Evolutionary conservation across 2,888 invertebrate genomes (phyloP), one percentile per base, ranked within the genome.

Genomic region (Malachius bipustulatus): DNA sequence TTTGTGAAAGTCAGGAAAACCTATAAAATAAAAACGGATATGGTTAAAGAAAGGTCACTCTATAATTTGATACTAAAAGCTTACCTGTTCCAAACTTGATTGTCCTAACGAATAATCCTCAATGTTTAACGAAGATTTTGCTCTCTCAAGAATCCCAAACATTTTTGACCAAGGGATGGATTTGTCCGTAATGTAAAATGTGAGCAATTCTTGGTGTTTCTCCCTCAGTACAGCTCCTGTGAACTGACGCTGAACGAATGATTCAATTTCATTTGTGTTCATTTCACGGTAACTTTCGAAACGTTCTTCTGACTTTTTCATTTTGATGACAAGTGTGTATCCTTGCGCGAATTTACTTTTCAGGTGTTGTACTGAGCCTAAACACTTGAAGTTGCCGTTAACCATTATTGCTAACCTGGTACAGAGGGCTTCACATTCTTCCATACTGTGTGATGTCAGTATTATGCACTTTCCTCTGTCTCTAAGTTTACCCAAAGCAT

Each of bases 401-500:
- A 84, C 84, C 85, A 87, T 85, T 42, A 87, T 79, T 26, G 83
- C 83, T 46, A 87, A 60, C 3, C 84, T 67, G 2, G 82, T 79
- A 58, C 87, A 87, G 13, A 87, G 65, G 11, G 83, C 83, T 63
- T 87, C 85, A 60, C 84, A 84, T 62, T 87, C 85, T 62, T 84
- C 84, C 82, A 87, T 84, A 56, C 81, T 82, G 65, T 84, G 83
- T 29, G 87, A 85, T 11, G 89, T 89, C 38, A 89, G 67, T 39
- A 89, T 70, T 35, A 89, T 73, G 38, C 82, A 78, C 54, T 73
- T 73, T 0, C 87, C 85, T 2, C 72, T 65, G 37, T 77, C 75
- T 30, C 82, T 67, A 26, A 80, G 71, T 37, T 72, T 69, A 42
- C 72, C 69, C 16, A 87, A 69, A 9, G 78, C 77, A 48, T 80